These are phyloP conservation scores for Amblyjoppa fuscipennis DNA, from an alignment of 2,888 invertebrate genomes.

Conservation along the genomic window DNA sequence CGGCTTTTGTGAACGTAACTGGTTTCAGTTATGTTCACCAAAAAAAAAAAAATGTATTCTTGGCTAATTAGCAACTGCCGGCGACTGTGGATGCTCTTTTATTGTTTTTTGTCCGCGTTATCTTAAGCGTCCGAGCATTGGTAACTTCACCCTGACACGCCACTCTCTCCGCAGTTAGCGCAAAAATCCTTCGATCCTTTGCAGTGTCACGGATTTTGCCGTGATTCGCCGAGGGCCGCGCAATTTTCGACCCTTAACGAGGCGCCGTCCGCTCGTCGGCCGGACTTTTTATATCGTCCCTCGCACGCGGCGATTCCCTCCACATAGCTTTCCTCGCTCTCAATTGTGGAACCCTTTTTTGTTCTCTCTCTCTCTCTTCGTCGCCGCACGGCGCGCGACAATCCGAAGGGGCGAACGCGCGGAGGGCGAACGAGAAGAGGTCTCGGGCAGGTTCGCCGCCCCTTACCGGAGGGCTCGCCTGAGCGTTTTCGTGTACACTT, in stretches of 20 bases:
- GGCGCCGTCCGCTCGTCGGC: slow-evolving; percentile 16
- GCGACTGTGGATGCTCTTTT: too few species aligned
- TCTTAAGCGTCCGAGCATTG: too few species aligned
- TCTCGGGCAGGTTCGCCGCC: background rate
- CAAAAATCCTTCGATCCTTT: too few species aligned
- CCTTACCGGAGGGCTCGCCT: slow-evolving; percentile 34
- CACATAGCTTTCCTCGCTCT: background rate
- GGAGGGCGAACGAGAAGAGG: background rate
- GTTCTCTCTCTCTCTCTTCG: background rate
- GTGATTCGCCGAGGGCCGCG: slow-evolving; percentile 12
- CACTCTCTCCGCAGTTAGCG: too few species aligned
- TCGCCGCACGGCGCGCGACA: slow-evolving; percentile 16
- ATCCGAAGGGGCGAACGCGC: slow-evolving; percentile 8
- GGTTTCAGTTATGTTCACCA: too few species aligned
- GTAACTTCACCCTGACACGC: too few species aligned
- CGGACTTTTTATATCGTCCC: background rate
- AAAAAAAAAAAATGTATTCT: too few species aligned
- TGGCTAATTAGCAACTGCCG: too few species aligned
- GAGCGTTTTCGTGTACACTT: slow-evolving; percentile 41
- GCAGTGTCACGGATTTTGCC: background rate
- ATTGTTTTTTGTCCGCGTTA: too few species aligned
- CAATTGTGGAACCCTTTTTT: background rate
- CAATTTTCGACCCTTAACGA: slow-evolving; percentile 37
- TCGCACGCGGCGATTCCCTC: background rate
- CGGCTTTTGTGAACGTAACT: too few species aligned